Conservation (phyloP, 2,888 invertebrate species). For the Balanococcus diminutus region DNA sequence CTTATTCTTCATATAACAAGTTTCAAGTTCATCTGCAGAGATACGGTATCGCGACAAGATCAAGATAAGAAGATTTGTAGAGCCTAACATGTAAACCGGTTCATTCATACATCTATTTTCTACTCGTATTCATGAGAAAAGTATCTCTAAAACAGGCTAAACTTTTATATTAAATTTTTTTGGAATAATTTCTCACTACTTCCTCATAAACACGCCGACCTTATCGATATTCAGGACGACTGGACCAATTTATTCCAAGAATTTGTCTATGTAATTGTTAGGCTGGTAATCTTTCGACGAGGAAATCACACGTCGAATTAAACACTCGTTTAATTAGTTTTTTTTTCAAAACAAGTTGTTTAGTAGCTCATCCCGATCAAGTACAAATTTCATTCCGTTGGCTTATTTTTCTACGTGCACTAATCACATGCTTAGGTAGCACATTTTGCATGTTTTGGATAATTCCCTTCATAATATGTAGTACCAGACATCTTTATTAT, state of each 20-base stretch:
- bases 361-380: too few species aligned
- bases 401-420: too few species aligned
- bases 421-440: too few species aligned
- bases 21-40: constrained; percentile 46
- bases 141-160: not conserved
- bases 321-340: not conserved
- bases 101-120: not conserved
- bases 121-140: not conserved
- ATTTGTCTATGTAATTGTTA: not conserved
- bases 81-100: constrained; percentile 46
- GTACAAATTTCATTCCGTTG: too few species aligned
- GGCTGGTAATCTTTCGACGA: not conserved
- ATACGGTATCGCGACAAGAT: constrained; percentile 28
- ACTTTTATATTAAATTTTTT: not conserved
- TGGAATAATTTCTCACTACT: constrained; percentile 17
- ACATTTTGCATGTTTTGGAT: too few species aligned
- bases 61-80: constrained; percentile 38
- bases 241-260: not conserved
- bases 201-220: not conserved
- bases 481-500: not conserved
- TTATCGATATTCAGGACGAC: constrained; percentile 1
- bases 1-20: constrained; percentile 41
- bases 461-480: too few species aligned
- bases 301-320: not conserved
- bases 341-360: not conserved